A percentile compares a stretch with the other conserved stretches of the same genome.
These are phyloP conservation scores for Pogoniulus pusillus DNA, from an alignment of 2,797 vertebrate species.

Conservation along the genomic window DNA sequence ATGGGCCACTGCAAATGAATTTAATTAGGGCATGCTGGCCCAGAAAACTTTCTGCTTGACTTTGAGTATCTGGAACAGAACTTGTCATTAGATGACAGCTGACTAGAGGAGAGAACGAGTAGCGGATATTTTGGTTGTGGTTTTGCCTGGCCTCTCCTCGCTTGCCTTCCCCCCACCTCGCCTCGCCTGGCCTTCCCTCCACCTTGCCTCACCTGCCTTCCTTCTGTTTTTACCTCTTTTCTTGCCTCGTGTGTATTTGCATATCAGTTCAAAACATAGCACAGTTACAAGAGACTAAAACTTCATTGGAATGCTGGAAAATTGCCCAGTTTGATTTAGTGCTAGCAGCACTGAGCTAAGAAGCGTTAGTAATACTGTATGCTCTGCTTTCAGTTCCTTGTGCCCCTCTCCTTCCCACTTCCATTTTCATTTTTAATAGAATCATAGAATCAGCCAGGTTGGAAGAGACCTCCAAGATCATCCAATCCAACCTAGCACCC, in stretches of 20 bases:
- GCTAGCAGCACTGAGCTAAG: neutral
- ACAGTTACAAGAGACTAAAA: neutral
- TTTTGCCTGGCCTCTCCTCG: no score
- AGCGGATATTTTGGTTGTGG: neutral
- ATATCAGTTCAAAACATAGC: neutral
- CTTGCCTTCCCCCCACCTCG: no score
- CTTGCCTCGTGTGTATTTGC: rapidly evolving
- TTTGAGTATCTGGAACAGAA: constrained; percentile 41
- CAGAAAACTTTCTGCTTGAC: constrained; percentile 49
- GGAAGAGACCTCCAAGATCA: no score
- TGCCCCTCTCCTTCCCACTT: neutral
- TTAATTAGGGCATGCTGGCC: constrained; percentile 52
- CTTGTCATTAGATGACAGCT: neutral
- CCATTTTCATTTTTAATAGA: neutral
- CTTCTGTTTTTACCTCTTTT: neutral
- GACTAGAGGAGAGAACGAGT: neutral
- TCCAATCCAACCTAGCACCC: no score
- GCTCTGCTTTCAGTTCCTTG: neutral
- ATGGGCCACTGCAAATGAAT: constrained; percentile 5
- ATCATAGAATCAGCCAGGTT: no score
- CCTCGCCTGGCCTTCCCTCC: no score
- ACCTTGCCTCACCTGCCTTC: no score
- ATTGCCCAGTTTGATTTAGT: neutral
- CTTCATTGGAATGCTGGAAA: neutral
- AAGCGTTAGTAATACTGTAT: neutral